phyloP scores from a whole-genome alignment of 2,113 vertebrate genomes.

The Salminus brasiliensis region DNA sequence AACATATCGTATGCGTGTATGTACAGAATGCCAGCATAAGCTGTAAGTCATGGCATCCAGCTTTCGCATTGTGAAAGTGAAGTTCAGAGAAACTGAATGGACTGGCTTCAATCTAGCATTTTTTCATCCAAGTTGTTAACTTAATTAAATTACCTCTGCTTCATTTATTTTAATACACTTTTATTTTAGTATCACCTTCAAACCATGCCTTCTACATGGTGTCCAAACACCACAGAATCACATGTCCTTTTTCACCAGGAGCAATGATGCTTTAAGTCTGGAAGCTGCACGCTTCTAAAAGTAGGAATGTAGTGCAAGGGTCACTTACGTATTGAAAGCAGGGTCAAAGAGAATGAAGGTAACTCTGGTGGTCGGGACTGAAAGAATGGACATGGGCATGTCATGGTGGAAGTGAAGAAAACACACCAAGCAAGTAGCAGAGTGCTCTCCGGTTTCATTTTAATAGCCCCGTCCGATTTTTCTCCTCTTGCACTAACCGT shows the following conservation, averaged over 20 bases:
- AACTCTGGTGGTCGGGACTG: background rate
- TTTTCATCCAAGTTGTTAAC: too few species aligned
- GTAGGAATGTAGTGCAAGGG: conserved; percentile 12
- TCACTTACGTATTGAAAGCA: conserved; percentile 11
- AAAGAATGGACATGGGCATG: conserved; percentile 21
- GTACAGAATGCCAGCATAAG: background rate
- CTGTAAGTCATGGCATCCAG: background rate
- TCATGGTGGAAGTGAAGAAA: conserved; percentile 52
- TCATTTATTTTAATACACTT: too few species aligned
- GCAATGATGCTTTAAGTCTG: background rate
- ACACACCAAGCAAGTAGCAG: conserved; percentile 66
- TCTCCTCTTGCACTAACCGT: conserved; percentile 70
- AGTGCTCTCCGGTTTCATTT: conserved; percentile 74
- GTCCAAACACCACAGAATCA: too few species aligned
- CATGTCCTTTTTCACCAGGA: background rate
- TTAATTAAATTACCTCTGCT: too few species aligned
- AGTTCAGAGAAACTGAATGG: background rate
- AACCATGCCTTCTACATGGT: too few species aligned
- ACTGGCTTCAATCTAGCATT: background rate
- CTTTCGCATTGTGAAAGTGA: background rate
- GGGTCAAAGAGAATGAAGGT: background rate
- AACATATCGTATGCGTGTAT: background rate
- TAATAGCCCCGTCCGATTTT: conserved; percentile 75
- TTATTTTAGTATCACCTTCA: too few species aligned
- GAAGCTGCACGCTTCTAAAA: background rate